Evolutionary conservation across 2,888 invertebrate species (phyloP), one percentile per base, ranked within the genome.

Genomic region (Electrophaes corylata): DNA sequence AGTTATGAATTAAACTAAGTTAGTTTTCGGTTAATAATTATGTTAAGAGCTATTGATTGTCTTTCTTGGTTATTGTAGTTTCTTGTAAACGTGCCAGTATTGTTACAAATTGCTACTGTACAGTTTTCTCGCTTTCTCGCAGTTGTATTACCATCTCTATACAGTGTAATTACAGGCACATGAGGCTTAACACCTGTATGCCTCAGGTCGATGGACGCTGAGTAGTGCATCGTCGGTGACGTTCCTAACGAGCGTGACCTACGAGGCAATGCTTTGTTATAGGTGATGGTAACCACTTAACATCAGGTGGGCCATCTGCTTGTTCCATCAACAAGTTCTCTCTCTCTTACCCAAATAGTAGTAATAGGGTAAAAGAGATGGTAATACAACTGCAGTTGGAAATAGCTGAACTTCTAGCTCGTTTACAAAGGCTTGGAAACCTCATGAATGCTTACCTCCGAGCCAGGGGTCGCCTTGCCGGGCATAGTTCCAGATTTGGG

Each of bases 401-500:
- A 29, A 29, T 29, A 1, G 26, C 26, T 10, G 1, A 29, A 29
- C 10, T 1, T 10, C 26, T 29, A 10, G 1, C 26, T 10, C 26
- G 10, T 10, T 10, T 10, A 29, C 26, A 14, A 37, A 12, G 18
- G 6, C 11, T 4, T 43, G 14, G 19, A 49, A 51, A 46, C 41
- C 26, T 39, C 47, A 14, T 1, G 39, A 50, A 10, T 1, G 50
- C 63, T 61, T 60, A 88, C 88, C 84, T 89, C 89, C 33, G 79
- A 64, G 6, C 84, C 81, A 0, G 86, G 83, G 1, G 84, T 78
- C 3, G 71, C 62, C 64, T 88, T 89, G 4, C 82, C 79, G 0
- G 89, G 86, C 16, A 83, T 83, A 2, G 73, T 65, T 1, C 83
- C 83, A 0, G 78, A 71, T 46, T 84, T 86, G 0, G 80, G 71